Evolutionary conservation across 2,888 invertebrate genomes (phyloP), one percentile per base, ranked within the genome.

Genomic region (Aphodius granarius): DNA sequence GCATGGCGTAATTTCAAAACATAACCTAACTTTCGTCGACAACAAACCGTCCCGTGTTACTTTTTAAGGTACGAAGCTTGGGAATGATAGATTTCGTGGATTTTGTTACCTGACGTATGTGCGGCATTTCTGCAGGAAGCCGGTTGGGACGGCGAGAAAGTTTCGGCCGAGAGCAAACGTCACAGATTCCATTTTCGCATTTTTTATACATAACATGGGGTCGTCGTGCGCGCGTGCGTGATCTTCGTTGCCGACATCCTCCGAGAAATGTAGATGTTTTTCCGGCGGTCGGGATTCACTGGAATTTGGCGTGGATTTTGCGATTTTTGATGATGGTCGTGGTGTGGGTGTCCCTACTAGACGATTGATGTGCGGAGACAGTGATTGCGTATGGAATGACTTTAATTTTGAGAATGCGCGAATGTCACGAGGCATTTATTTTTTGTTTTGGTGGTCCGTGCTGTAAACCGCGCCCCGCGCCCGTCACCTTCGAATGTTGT

Each of bases 101-200:
- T 64, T 65, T n/a, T 64, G 20, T 66, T 81, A 83, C 83, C 83
- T 81, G 65, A 82, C 82, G 77, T 83, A 85, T 73, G 80, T 81
- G 72, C 84, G 80, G 72, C 79, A 74, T 79, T 81, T 71, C 81
- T 80, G 73, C 78, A 79, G 63, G 78, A 75, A 72, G 74, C 78
- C 76, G 81, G 72, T 79, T 80, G 81, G 75, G 75, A 81, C 72
- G 9, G 82, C 79, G n/a, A 81, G 63, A 64, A 84, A 71, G 75
- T 81, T 82, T 20, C 79, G 77, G 71, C 79, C 80, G 72, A 84
- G 66, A 68, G 78, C 78, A 75, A 81, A 77, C 75, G 80, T 82
- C 73, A 85, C 79, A 64, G 83, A 79, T 80, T 84, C 84, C 85
- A 85, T 85, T 71, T 79, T 83, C 83, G 83, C 84, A 84, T 84